phyloP scores from a whole-genome alignment of 2,797 vertebrate genomes.

The Lutjanus campechanus region DNA sequence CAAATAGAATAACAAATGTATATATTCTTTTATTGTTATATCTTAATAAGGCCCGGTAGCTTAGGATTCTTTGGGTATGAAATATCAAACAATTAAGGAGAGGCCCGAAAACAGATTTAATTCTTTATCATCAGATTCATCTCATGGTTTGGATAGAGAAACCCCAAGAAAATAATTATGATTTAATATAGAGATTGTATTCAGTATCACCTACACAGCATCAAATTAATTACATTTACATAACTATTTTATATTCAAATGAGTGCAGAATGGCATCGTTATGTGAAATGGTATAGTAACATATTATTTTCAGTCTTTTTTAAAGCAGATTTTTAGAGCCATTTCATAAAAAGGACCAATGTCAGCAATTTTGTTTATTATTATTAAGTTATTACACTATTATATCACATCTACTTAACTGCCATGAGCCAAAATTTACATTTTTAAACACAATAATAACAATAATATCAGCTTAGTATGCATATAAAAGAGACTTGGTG shows the following conservation, averaged over 20 bases:
- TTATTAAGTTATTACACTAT: not conserved
- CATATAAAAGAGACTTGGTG: not conserved
- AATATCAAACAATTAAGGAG: slow-evolving; percentile 3
- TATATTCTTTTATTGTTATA: not conserved
- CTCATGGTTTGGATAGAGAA: not conserved
- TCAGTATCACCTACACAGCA: not conserved
- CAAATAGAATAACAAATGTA: too few species aligned
- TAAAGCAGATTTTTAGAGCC: not conserved
- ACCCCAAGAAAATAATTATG: not conserved
- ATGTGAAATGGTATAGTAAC: not conserved
- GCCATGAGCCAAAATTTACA: not conserved
- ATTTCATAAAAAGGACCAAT: not conserved
- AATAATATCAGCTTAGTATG: not conserved
- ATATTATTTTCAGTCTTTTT: not conserved
- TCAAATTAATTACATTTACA: slow-evolving; percentile 27
- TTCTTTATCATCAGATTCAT: not conserved
- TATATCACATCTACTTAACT: not conserved
- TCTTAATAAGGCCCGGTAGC: not conserved
- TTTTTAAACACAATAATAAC: slow-evolving; percentile 3
- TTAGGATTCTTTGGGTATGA: not conserved
- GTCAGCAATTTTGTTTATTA: not conserved
- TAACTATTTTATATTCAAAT: slow-evolving; percentile 34
- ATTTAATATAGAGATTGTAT: slow-evolving; percentile 30
- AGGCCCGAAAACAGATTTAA: not conserved
- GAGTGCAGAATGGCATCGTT: not conserved